phyloP scores from a whole-genome alignment of 2,797 vertebrate genomes.

The Semotilus atromaculatus region DNA sequence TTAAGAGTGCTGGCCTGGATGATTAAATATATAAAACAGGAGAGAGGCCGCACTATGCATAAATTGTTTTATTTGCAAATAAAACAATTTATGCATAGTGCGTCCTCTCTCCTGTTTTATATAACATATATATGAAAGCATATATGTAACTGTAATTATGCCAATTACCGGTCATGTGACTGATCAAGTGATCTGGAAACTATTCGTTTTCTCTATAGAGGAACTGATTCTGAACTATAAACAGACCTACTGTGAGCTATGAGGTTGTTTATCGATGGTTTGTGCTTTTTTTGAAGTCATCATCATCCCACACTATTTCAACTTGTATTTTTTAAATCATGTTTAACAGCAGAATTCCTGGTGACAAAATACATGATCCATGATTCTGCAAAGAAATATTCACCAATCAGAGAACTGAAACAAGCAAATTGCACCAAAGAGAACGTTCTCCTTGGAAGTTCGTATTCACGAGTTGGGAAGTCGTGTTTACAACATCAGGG shows the following conservation, averaged over 20 bases:
- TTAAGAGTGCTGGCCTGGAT: too few relatives aligned
- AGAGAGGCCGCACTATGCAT: too few relatives aligned
- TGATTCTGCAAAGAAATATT: background rate
- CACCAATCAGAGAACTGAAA: background rate
- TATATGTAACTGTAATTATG: background rate
- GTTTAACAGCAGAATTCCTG: background rate
- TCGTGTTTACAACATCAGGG: too few relatives aligned
- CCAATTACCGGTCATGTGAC: background rate
- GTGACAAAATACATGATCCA: background rate
- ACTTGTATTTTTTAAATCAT: background rate
- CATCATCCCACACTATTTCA: background rate
- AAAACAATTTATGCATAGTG: too few relatives aligned
- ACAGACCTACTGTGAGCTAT: background rate
- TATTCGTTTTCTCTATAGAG: background rate
- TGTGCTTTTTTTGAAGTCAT: background rate
- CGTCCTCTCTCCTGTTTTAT: too few relatives aligned
- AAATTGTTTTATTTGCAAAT: too few relatives aligned
- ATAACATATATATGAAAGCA: too few relatives aligned
- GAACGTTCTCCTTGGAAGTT: background rate
- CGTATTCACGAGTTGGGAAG: background rate
- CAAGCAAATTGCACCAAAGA: background rate
- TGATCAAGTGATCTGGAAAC: too few relatives aligned
- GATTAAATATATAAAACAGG: too few relatives aligned
- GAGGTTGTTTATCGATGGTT: background rate
- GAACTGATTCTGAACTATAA: background rate